Conservation (phyloP, 2,888 invertebrate species). For the Lacanobia oleracea region DNA sequence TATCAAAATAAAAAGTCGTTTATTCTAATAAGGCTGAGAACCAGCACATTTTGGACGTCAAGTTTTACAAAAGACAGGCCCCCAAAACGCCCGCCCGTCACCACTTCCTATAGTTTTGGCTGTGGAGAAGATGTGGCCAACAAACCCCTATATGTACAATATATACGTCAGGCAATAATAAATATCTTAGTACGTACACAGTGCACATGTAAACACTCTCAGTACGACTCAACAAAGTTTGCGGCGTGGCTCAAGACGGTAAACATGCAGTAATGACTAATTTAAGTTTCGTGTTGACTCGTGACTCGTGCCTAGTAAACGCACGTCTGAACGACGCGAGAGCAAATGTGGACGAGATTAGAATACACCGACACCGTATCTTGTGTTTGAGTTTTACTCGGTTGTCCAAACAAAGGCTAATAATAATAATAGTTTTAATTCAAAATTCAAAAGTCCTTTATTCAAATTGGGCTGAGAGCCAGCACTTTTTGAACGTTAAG, state of each 20-base stretch:
- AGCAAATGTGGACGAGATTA: constrained; percentile 26
- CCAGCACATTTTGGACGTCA: no score
- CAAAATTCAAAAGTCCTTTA: no score
- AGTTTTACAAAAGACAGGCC: no score
- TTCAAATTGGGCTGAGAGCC: no score
- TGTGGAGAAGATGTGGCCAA: no score
- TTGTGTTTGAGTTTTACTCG: constrained; percentile 4
- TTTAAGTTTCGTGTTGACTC: constrained; percentile 63
- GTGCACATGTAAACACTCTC: constrained; percentile 13
- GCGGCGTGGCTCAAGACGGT: constrained; percentile 17
- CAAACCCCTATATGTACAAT: background rate
- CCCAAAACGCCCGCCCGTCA: no score
- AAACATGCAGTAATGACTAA: constrained; percentile 61
- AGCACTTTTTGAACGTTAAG: no score
- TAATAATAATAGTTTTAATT: no score
- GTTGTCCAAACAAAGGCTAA: constrained; percentile 14
- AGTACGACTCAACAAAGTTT: constrained; percentile 35
- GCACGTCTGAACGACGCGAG: constrained; percentile 21
- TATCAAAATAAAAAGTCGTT: no score
- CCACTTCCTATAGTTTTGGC: no score
- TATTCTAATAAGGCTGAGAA: no score
- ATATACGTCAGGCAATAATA: background rate
- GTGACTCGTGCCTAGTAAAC: constrained; percentile 43
- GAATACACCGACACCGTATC: constrained; percentile 16
- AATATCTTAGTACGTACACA: constrained; percentile 7